These are phyloP conservation scores for Phrynocephalus versicolor DNA, from an alignment of 2,113 vertebrate genomes.

Conservation along the genomic window DNA sequence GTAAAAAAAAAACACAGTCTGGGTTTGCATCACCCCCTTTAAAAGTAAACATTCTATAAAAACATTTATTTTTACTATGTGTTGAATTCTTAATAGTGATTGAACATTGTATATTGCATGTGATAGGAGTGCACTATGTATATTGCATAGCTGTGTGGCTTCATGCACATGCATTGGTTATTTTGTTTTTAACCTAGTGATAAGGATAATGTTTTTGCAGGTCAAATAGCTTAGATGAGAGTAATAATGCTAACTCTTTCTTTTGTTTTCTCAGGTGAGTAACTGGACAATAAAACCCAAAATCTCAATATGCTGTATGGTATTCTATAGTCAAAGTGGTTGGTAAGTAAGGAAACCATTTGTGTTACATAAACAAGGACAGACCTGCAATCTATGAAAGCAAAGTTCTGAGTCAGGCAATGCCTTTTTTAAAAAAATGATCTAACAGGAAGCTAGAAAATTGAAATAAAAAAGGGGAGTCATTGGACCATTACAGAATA, in stretches of 20 bases:
- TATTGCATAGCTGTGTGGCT: neutral
- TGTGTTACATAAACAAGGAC: neutral
- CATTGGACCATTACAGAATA: too few relatives aligned
- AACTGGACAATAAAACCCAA: constrained; percentile 69
- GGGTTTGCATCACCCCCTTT: neutral
- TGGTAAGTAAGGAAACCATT: constrained; percentile 73
- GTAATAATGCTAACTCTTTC: constrained; percentile 12
- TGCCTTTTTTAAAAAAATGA: too few relatives aligned
- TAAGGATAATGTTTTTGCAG: neutral
- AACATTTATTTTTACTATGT: neutral
- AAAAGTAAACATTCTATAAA: neutral
- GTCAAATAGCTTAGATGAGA: neutral
- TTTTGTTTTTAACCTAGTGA: neutral
- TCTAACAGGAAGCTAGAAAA: too few relatives aligned
- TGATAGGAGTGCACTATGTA: neutral
- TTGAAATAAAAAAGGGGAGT: too few relatives aligned
- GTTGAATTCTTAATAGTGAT: neutral
- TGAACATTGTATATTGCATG: too few relatives aligned
- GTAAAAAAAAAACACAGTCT: neutral
- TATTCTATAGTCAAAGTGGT: constrained; percentile 58
- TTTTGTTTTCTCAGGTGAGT: constrained; percentile 75
- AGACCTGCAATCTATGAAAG: too few relatives aligned
- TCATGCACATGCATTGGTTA: neutral
- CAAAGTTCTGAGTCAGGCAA: too few relatives aligned
- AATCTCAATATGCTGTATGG: constrained; percentile 55